Evolutionary conservation across 2,888 invertebrate genomes (phyloP).

Genomic region (Trichopoda pennipes): DNA sequence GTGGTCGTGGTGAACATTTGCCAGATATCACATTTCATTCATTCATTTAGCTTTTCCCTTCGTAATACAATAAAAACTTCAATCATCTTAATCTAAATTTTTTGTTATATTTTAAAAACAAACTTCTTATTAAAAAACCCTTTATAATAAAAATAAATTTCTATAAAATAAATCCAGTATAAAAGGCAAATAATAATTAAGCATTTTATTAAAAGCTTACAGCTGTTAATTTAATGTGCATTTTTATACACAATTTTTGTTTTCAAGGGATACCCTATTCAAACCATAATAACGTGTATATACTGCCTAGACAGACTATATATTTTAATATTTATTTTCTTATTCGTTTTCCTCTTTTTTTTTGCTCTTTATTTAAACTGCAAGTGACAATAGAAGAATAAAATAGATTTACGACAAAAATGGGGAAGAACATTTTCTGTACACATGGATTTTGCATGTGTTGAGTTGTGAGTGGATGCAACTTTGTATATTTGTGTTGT

Average conservation of each 20-base stretch:
- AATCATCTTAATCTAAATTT: too few species aligned
- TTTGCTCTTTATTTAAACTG: slow-evolving; percentile 60
- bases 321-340: slow-evolving; percentile 19
- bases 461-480: background rate
- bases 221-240: background rate
- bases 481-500: slow-evolving; percentile 9
- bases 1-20: too few species aligned
- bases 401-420: slow-evolving; percentile 58
- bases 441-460: slow-evolving; percentile 12
- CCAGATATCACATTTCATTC: too few species aligned
- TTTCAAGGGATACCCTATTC: slow-evolving; percentile 7
- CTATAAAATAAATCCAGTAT: too few species aligned
- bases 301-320: background rate
- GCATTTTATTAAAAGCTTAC: background rate
- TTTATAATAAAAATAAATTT: too few species aligned
- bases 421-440: slow-evolving; percentile 1
- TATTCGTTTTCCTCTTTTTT: background rate
- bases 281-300: background rate
- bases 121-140: too few species aligned
- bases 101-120: too few species aligned
- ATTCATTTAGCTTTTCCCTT: too few species aligned
- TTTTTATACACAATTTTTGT: background rate
- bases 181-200: too few species aligned
- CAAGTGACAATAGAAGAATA: slow-evolving; percentile 64
- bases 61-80: too few species aligned